Evolutionary conservation across 2,888 invertebrate genomes (phyloP).

Genomic region (Heliothis peltigera): DNA sequence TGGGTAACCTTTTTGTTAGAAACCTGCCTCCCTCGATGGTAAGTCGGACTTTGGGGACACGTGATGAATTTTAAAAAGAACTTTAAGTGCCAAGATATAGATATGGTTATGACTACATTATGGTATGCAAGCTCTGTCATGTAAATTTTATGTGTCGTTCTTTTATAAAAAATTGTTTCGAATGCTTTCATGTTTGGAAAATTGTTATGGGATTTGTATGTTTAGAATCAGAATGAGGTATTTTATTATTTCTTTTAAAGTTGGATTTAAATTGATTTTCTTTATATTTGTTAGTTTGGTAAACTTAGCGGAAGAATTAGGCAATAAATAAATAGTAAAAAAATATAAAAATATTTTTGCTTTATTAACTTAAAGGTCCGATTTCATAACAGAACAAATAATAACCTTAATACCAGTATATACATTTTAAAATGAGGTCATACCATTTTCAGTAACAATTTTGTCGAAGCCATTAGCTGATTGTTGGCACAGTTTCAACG

Average conservation of each 20-base stretch:
- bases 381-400: conserved; percentile 30
- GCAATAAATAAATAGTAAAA: background rate
- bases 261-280: conserved; percentile 19
- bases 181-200: conserved; percentile 68
- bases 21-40: conserved; percentile 80
- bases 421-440: conserved; percentile 49
- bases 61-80: conserved; percentile 88
- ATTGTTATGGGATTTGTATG: conserved; percentile 68
- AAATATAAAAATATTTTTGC: background rate
- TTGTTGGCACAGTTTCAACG: conserved; percentile 71
- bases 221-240: conserved; percentile 69
- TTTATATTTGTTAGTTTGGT: conserved; percentile 1
- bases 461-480: conserved; percentile 66
- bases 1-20: conserved; percentile 77
- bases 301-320: background rate
- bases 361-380: background rate
- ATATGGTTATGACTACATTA: conserved; percentile 81
- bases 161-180: conserved; percentile 70
- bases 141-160: conserved; percentile 77
- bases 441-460: conserved; percentile 58
- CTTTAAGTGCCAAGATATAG: conserved; percentile 75
- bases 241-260: conserved; percentile 58
- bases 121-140: conserved; percentile 79
- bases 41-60: conserved; percentile 74
- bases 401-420: conserved; percentile 1